Percentiles rank a stretch among this genome's conserved stretches.
Evolutionary conservation across 2,113 vertebrate genomes (phyloP).

Genomic region (Ageneiosus marmoratus): DNA sequence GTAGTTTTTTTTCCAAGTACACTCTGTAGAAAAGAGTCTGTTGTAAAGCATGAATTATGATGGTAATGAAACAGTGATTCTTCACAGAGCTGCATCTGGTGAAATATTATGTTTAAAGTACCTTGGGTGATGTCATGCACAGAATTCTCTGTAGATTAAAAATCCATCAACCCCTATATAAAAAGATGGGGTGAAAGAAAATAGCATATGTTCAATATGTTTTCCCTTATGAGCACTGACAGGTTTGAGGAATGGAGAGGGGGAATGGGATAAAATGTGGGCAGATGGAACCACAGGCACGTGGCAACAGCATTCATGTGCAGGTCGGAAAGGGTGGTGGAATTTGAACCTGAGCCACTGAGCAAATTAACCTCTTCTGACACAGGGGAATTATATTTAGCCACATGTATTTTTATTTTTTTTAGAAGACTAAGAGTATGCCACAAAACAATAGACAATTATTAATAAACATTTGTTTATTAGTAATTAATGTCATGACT

Average conservation of each 20-base stretch:
- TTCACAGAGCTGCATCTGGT: conserved; percentile 46
- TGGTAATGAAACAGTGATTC: conserved; percentile 57
- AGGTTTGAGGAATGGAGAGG: conserved; percentile 45
- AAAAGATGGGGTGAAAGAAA: conserved; percentile 44
- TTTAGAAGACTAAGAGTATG: background rate
- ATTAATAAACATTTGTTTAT: background rate
- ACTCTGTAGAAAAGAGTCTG: conserved; percentile 56
- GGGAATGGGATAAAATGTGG: conserved; percentile 50
- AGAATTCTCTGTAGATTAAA: conserved; percentile 58
- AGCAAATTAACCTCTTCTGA: conserved; percentile 42
- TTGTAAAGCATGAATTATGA: conserved; percentile 56
- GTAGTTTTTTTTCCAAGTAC: conserved; percentile 47
- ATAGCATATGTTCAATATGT: conserved; percentile 53
- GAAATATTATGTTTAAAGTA: conserved; percentile 53
- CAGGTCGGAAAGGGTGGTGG: conserved; percentile 28
- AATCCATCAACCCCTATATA: conserved; percentile 56
- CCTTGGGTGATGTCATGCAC: conserved; percentile 53
- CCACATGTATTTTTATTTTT: no score
- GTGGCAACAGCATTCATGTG: conserved; percentile 58
- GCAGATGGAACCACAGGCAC: conserved; percentile 49
- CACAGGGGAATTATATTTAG: background rate
- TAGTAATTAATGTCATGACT: background rate
- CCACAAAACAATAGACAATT: background rate
- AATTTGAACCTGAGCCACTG: background rate
- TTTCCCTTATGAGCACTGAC: conserved; percentile 60